phyloP scores from a whole-genome alignment of 1,140 invertebrate genomes.

The Oncopodura yosiiana region DNA sequence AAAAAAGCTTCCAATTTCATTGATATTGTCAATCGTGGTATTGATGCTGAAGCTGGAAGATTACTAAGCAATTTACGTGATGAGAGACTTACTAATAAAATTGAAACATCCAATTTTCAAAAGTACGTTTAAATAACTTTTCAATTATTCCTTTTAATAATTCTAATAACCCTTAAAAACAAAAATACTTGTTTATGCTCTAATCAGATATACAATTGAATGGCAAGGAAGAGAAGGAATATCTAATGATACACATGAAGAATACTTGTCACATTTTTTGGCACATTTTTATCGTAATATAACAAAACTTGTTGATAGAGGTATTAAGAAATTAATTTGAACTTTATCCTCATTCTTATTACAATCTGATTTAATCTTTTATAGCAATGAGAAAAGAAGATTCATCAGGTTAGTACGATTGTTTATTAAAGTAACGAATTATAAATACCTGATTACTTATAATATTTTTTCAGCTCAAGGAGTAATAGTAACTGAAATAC shows the following conservation, averaged over 20 bases:
- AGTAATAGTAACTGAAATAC: conserved; percentile 87
- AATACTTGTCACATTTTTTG: conserved; percentile 92
- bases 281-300: conserved; percentile 92
- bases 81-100: conserved; percentile 71
- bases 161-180: not conserved
- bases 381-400: conserved; percentile 94
- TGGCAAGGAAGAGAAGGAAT: conserved; percentile 94
- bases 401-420: too few relatives aligned
- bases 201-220: conserved; percentile 77
- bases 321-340: too few relatives aligned
- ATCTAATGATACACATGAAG: conserved; percentile 80
- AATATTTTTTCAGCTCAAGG: conserved; percentile 83
- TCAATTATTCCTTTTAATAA: conserved; percentile 1
- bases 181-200: conserved; percentile 1
- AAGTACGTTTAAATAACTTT: conserved; percentile 48
- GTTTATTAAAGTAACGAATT: too few relatives aligned
- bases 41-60: conserved; percentile 87
- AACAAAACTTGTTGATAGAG: conserved; percentile 77
- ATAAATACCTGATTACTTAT: too few relatives aligned
- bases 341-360: too few relatives aligned
- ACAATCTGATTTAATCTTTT: too few relatives aligned
- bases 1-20: conserved; percentile 89
- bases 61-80: conserved; percentile 81
- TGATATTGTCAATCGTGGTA: conserved; percentile 83
- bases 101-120: conserved; percentile 75